Percentiles rank a stretch among this genome's conserved stretches.
Evolutionary conservation across 2,797 vertebrate genomes (phyloP).

Genomic region (Chloroceryle amazona): DNA sequence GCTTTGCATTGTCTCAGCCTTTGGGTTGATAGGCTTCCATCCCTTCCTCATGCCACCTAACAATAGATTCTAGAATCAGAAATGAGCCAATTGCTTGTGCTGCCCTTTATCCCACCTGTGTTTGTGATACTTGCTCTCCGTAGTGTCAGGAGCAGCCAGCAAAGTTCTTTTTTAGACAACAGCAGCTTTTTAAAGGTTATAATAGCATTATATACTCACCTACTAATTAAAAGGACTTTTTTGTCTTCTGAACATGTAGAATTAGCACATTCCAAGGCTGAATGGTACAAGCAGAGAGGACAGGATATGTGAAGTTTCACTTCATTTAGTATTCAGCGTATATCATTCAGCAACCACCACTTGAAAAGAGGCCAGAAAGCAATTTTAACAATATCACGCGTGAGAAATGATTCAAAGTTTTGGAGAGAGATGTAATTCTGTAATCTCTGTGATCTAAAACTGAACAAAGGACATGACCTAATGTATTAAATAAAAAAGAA

Average conservation of each 20-base stretch:
- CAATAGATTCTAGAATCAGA: neutral
- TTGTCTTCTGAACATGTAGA: neutral
- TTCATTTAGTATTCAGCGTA: constrained; percentile 51
- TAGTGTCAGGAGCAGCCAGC: neutral
- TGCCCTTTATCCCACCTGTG: neutral
- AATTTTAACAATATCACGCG: constrained; percentile 29
- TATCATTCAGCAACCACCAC: constrained; percentile 8
- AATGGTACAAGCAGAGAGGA: neutral
- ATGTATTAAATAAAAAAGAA: neutral
- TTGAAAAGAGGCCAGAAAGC: constrained; percentile 60
- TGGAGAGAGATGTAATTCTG: neutral
- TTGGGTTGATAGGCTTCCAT: neutral
- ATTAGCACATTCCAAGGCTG: neutral
- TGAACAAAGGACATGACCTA: neutral
- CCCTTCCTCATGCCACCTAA: fast-evolving
- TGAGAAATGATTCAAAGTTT: constrained; percentile 34
- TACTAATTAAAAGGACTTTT: neutral
- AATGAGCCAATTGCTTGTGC: neutral
- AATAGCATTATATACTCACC: neutral
- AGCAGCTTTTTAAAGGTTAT: neutral
- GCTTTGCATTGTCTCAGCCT: neutral
- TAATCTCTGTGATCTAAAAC: constrained; percentile 27
- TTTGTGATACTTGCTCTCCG: neutral
- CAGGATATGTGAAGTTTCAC: constrained; percentile 36
- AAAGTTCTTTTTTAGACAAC: neutral